phyloP scores from a whole-genome alignment of 2,797 vertebrate genomes.

The Novumbra hubbsi region DNA sequence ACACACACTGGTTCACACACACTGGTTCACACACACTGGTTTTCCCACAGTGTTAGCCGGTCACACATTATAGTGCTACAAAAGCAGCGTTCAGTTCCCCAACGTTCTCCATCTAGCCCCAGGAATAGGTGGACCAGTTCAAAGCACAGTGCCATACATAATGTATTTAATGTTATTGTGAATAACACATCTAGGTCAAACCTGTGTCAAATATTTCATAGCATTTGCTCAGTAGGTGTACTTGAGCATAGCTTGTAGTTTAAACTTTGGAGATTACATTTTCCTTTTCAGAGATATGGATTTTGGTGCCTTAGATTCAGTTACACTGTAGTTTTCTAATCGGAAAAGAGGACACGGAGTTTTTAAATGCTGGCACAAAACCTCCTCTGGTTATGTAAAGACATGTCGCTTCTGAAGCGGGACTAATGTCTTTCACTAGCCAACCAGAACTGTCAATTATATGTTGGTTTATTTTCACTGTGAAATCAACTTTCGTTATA shows the following conservation, averaged over 20 bases:
- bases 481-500: not conserved
- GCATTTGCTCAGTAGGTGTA: not conserved
- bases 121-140: not conserved
- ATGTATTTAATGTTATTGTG: not conserved
- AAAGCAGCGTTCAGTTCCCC: not conserved
- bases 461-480: not conserved
- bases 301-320: too few relatives aligned
- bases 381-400: too few relatives aligned
- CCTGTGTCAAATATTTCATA: not conserved
- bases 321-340: too few relatives aligned
- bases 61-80: slow-evolving; percentile 1
- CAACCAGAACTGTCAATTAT: not conserved
- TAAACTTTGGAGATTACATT: not conserved
- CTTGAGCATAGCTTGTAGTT: not conserved
- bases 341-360: too few relatives aligned
- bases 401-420: too few relatives aligned
- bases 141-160: not conserved
- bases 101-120: not conserved
- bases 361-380: too few relatives aligned
- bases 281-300: too few relatives aligned
- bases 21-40: too few relatives aligned
- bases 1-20: too few relatives aligned
- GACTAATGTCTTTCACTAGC: too few relatives aligned
- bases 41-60: too few relatives aligned
- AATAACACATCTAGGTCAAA: not conserved